phyloP scores from a whole-genome alignment of 2,797 vertebrate genomes.

The Antrozous pallidus region DNA sequence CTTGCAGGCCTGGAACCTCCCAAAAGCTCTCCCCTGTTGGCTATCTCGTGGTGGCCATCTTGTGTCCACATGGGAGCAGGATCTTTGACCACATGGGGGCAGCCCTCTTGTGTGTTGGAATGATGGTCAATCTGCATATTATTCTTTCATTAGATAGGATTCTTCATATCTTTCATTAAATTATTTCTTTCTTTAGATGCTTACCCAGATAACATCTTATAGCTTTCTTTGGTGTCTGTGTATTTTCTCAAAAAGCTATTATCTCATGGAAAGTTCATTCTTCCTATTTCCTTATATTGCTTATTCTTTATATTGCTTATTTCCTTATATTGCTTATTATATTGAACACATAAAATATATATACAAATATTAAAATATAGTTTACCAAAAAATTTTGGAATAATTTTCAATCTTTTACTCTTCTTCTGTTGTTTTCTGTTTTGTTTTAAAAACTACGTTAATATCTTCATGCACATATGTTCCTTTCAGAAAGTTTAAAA shows the following conservation, averaged over 20 bases:
- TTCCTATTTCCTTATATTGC: not conserved
- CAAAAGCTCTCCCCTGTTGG: too few species aligned
- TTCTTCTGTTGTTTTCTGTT: not conserved
- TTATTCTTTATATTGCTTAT: not conserved
- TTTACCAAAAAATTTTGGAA: not conserved
- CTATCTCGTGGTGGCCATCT: too few species aligned
- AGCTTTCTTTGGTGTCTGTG: not conserved
- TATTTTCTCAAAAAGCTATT: not conserved
- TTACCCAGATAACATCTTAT: not conserved
- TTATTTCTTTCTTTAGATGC: constrained; percentile 14
- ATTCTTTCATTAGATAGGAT: too few species aligned
- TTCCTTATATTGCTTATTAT: not conserved
- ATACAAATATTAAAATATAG: not conserved
- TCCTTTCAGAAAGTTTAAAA: constrained; percentile 1
- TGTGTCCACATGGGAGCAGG: too few species aligned
- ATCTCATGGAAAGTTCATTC: not conserved
- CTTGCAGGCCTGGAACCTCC: too few species aligned
- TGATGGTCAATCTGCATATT: too few species aligned
- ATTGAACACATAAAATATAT: not conserved
- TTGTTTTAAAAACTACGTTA: not conserved
- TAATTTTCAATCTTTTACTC: not conserved
- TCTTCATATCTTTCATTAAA: not conserved
- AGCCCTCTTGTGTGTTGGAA: too few species aligned
- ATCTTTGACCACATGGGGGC: too few species aligned
- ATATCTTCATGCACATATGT: not conserved